phyloP scores from a whole-genome alignment of 2,113 vertebrate genomes.

The Phaethornis superciliosus region DNA sequence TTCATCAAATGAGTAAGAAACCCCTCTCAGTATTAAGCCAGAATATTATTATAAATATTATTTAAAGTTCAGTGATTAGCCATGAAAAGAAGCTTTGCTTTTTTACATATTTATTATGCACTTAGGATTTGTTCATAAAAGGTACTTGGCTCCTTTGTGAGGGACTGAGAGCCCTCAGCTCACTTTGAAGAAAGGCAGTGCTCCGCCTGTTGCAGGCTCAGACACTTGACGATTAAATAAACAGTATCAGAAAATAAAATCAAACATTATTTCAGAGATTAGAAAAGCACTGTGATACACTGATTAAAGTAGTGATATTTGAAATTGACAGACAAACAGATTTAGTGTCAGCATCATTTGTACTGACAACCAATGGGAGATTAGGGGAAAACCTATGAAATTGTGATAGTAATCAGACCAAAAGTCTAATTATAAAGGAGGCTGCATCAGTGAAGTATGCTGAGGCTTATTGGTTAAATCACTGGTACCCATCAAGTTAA shows the following conservation, averaged over 20 bases:
- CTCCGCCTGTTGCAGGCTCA: neutral
- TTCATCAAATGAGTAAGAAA: neutral
- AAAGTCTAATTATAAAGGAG: constrained; percentile 48
- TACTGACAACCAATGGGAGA: constrained; percentile 13
- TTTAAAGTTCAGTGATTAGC: constrained; percentile 47
- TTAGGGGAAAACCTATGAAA: constrained; percentile 26
- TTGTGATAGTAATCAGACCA: constrained; percentile 45
- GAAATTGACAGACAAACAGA: constrained; percentile 14
- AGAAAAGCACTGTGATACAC: neutral
- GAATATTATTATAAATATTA: constrained; percentile 17
- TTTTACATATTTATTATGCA: constrained; percentile 35
- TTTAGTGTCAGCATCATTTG: constrained; percentile 18
- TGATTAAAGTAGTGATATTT: constrained; percentile 27
- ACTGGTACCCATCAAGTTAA: constrained; percentile 62
- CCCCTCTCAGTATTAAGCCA: neutral
- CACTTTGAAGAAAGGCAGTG: neutral
- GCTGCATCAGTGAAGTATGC: constrained; percentile 28
- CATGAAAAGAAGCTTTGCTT: constrained; percentile 7
- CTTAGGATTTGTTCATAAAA: constrained; percentile 27
- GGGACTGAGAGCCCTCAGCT: neutral
- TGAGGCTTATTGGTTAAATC: constrained; percentile 60
- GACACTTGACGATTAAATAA: neutral
- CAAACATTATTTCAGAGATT: constrained; percentile 14
- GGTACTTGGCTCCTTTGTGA: neutral
- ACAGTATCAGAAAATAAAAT: constrained; percentile 30